Percentiles rank a stretch among this genome's conserved stretches.
These are phyloP conservation scores for Notothenia rossii DNA, from an alignment of 2,113 vertebrate species.

Conservation along the genomic window DNA sequence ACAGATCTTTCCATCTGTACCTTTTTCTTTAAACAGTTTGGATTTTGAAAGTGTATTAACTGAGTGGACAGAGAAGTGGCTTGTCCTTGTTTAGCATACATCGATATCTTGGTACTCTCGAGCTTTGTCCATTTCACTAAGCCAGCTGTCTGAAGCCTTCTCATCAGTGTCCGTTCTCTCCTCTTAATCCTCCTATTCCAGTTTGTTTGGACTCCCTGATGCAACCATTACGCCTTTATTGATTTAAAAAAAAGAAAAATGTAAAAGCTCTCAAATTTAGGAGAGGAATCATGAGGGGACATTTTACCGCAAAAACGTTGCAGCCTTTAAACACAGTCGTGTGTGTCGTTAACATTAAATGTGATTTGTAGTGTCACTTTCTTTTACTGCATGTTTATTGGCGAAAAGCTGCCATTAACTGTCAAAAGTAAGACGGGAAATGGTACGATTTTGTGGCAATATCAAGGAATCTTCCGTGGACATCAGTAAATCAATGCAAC, in stretches of 20 bases:
- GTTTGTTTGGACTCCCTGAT: slow-evolving; percentile 8
- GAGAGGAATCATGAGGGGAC: no score
- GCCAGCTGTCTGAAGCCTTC: slow-evolving; percentile 6
- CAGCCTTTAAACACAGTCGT: no score
- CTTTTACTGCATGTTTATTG: no score
- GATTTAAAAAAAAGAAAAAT: background rate
- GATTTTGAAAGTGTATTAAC: background rate
- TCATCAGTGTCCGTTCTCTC: slow-evolving; percentile 19
- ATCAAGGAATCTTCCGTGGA: no score
- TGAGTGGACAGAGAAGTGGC: background rate
- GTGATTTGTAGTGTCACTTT: no score
- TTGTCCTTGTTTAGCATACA: slow-evolving; percentile 23
- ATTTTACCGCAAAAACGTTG: no score
- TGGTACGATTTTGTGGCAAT: no score
- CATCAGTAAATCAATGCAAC: no score
- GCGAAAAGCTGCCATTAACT: no score
- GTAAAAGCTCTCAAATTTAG: background rate
- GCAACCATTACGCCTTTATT: background rate
- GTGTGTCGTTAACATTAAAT: no score
- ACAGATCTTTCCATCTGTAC: background rate
- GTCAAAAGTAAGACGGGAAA: no score
- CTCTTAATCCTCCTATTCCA: slow-evolving; percentile 22
- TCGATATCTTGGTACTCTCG: slow-evolving; percentile 10
- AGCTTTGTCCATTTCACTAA: slow-evolving; percentile 22
- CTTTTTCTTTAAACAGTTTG: background rate